These are phyloP conservation scores for rat (Rattus norvegicus) DNA, from an alignment of 2,113 vertebrate species.

Conservation along the genomic window DNA sequence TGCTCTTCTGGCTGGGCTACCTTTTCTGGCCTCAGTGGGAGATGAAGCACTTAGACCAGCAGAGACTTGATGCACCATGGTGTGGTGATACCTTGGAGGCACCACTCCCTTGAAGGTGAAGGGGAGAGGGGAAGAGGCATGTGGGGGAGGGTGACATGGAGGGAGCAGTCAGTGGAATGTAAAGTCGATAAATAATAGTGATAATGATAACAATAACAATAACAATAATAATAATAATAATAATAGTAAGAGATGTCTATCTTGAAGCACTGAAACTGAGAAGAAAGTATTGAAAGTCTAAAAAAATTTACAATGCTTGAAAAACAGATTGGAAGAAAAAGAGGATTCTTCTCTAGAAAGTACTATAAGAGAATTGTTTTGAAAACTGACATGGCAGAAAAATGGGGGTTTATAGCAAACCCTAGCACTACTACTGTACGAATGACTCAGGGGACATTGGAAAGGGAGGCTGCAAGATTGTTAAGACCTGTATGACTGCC, in stretches of 20 bases:
- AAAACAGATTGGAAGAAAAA: neutral
- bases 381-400: neutral
- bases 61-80: no score
- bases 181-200: no score
- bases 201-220: no score
- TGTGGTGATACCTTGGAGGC: no score
- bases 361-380: neutral
- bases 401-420: neutral
- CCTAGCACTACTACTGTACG: neutral
- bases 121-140: no score
- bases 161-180: no score
- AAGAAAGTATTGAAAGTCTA: neutral
- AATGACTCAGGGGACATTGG: neutral
- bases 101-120: no score
- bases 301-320: neutral
- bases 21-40: no score
- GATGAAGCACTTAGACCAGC: no score
- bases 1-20: no score
- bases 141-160: no score
- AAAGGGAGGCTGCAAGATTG: neutral
- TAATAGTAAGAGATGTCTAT: neutral
- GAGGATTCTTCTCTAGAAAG: neutral
- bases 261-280: neutral
- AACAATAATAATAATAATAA: no score
- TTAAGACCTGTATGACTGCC: neutral